These are phyloP conservation scores for Holacanthus passer DNA, from an alignment of 2,113 vertebrate species.

Conservation along the genomic window DNA sequence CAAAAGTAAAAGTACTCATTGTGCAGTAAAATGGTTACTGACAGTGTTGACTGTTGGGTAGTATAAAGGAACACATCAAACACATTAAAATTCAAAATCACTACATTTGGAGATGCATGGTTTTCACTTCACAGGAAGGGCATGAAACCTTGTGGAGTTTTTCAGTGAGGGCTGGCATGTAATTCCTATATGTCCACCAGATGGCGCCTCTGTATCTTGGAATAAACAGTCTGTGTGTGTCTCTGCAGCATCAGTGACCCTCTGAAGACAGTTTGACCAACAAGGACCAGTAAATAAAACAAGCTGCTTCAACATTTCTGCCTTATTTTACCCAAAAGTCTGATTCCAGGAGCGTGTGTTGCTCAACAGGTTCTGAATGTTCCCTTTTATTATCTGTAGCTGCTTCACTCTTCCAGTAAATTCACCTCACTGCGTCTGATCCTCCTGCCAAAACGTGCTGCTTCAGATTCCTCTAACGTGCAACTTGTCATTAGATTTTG, in stretches of 20 bases:
- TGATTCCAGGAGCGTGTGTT: not conserved
- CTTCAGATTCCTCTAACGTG: not conserved
- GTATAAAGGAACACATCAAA: too few relatives aligned
- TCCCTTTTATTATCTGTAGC: not conserved
- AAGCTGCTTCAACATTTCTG: not conserved
- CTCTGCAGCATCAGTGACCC: slow-evolving; percentile 30
- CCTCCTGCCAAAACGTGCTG: not conserved
- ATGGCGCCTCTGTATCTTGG: slow-evolving; percentile 48
- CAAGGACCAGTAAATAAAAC: not conserved
- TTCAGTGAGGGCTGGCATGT: not conserved
- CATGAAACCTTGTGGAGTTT: too few relatives aligned
- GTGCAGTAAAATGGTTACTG: too few relatives aligned
- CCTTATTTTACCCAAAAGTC: not conserved
- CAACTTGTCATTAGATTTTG: not conserved
- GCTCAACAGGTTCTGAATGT: not conserved
- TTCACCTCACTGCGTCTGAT: not conserved
- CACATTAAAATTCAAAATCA: too few relatives aligned
- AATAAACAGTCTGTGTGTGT: not conserved
- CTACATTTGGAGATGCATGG: too few relatives aligned
- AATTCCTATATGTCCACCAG: slow-evolving; percentile 35
- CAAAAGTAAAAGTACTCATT: not conserved
- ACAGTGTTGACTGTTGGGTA: too few relatives aligned
- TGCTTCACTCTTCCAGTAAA: not conserved
- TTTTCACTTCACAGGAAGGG: too few relatives aligned
- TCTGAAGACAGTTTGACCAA: not conserved